Evolutionary conservation across 2,113 vertebrate genomes (phyloP).

Genomic region (Bostrychus sinensis): DNA sequence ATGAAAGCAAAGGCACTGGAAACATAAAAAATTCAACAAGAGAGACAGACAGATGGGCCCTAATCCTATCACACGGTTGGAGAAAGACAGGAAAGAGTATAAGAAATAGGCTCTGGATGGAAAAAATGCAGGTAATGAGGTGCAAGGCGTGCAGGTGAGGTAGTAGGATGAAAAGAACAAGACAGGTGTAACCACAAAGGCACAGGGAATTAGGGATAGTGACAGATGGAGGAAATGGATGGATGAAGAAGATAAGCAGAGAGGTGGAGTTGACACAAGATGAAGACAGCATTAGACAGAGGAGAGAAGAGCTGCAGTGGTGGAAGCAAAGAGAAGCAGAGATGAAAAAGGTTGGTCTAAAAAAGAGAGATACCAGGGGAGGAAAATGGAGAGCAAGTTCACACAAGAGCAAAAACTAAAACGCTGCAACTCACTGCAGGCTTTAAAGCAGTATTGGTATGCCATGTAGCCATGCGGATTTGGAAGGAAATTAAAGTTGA

Average conservation of each 20-base stretch:
- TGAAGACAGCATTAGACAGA: conserved; percentile 21
- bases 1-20: conserved; percentile 25
- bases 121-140: conserved; percentile 5
- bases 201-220: conserved; percentile 33
- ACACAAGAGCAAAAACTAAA: conserved; percentile 11
- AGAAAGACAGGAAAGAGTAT: neutral
- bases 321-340: neutral
- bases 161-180: conserved; percentile 52
- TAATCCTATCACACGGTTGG: conserved; percentile 33
- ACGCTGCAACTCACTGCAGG: conserved; percentile 18
- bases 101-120: conserved; percentile 4
- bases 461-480: neutral
- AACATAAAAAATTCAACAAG: neutral
- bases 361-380: conserved; percentile 1
- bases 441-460: conserved; percentile 9
- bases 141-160: conserved; percentile 34
- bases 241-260: conserved; percentile 4
- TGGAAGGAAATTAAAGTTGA: conserved; percentile 22
- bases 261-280: conserved; percentile 24
- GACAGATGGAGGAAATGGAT: conserved; percentile 38
- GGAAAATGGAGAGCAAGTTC: conserved; percentile 11
- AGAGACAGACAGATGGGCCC: conserved; percentile 26
- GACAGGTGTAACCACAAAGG: conserved; percentile 50
- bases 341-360: neutral
- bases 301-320: conserved; percentile 7